A percentile compares a stretch with the other conserved stretches of the same genome.
Conservation (phyloP, 1,140 invertebrate genomes). For the Plectrocnemia conspersa region DNA sequence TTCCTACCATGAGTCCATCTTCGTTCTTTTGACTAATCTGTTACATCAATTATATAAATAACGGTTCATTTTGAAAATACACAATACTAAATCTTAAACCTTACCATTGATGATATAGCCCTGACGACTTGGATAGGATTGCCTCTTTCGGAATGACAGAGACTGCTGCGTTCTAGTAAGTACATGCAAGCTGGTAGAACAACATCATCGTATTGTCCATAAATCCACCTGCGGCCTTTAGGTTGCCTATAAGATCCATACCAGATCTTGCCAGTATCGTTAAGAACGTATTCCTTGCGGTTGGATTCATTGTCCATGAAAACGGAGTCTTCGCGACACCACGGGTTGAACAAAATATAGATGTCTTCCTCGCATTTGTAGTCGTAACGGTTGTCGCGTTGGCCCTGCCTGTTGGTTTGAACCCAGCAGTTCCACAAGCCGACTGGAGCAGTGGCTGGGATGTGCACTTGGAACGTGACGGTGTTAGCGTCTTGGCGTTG, state of each 20-base stretch:
- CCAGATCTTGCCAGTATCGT: slow-evolving; percentile 75
- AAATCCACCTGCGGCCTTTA: slow-evolving; percentile 67
- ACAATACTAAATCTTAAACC: too few species aligned
- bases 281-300: slow-evolving; percentile 66
- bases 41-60: slow-evolving; percentile 11
- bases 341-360: slow-evolving; percentile 79
- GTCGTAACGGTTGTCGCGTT: slow-evolving; percentile 51
- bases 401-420: slow-evolving; percentile 54
- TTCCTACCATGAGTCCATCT: slow-evolving; percentile 63
- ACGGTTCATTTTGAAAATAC: neutral
- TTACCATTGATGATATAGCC: slow-evolving; percentile 66
- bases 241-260: slow-evolving; percentile 62
- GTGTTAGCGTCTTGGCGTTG: slow-evolving; percentile 56
- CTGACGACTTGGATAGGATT: slow-evolving; percentile 65
- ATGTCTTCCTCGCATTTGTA: slow-evolving; percentile 58
- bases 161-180: slow-evolving; percentile 57
- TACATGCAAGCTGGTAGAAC: slow-evolving; percentile 61
- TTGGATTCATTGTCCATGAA: slow-evolving; percentile 62
- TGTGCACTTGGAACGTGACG: slow-evolving; percentile 58
- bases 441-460: slow-evolving; percentile 58
- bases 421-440: slow-evolving; percentile 65
- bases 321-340: slow-evolving; percentile 65
- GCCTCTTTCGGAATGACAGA: slow-evolving; percentile 60
- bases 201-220: slow-evolving; percentile 68
- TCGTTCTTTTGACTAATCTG: slow-evolving; percentile 60